Percentiles rank a stretch among this genome's conserved stretches.
These are phyloP conservation scores for Aptenodytes patagonicus DNA, from an alignment of 2,113 vertebrate genomes.

Conservation along the genomic window DNA sequence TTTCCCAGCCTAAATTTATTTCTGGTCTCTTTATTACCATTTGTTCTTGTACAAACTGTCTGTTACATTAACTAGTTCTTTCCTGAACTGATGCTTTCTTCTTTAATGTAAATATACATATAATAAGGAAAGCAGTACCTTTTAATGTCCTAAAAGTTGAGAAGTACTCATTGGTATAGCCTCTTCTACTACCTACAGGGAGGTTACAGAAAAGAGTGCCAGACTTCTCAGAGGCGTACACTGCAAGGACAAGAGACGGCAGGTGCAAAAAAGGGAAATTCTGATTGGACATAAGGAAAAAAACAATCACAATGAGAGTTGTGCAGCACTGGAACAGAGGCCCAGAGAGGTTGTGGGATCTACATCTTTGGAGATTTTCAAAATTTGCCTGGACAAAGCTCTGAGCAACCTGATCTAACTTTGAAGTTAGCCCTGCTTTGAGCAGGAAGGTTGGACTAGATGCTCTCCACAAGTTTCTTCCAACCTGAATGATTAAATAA, in stretches of 20 bases:
- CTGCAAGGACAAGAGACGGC: not conserved
- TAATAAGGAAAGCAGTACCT: not conserved
- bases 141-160: not conserved
- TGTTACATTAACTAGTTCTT: not conserved
- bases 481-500: not conserved
- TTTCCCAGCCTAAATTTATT: not conserved
- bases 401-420: too few relatives aligned
- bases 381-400: too few relatives aligned
- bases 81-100: not conserved
- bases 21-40: not conserved
- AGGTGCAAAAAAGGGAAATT: not conserved
- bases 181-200: not conserved
- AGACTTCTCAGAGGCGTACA: not conserved
- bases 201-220: not conserved
- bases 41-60: not conserved
- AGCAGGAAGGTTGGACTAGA: too few relatives aligned
- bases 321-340: not conserved
- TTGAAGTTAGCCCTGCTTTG: too few relatives aligned
- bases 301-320: not conserved
- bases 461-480: not conserved
- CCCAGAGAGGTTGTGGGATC: too few relatives aligned
- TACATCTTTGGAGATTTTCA: too few relatives aligned
- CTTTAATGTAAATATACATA: not conserved
- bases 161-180: not conserved
- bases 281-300: not conserved